Evolutionary conservation across 92 coral and sea anemone species (phyloP), one percentile per base, ranked within the genome.

Genomic region (Isaurus tuberculatus): DNA sequence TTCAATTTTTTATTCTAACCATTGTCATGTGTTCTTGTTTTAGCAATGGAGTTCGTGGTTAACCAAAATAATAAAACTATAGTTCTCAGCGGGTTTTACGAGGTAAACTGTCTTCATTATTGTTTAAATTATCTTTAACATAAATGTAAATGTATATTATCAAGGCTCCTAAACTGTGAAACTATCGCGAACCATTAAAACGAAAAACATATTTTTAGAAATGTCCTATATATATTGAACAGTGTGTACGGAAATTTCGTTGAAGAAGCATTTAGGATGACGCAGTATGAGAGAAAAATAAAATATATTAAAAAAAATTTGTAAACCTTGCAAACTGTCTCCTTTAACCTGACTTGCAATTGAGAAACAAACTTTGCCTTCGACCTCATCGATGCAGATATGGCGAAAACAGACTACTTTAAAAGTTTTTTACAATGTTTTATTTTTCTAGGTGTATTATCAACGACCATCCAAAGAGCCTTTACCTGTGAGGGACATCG

Each of bases 21-120:
- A 28, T 4, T 66, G 22, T 14, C 28, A 17, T 2, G 16, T 15
- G 15, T 0, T 33, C 33, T 68, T 23, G 25, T 15, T 68, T 20
- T 33, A 68, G 73, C 19, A 32, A 68, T 68, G 73, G 73, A 68
- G 4, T 68, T 31, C 19, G 73, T 68, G 8, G 73, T 68, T 0
- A 17, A 20, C 13, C 32, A 68, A 48, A 13, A 48, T 68, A 3
- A 68, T 68, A 14, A 68, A 32, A 3, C 73, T 48, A 0, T 32
- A 33, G 25, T 68, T 68, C 73, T 68, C 27, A 68, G 48, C 42
- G 32, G 49, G 46, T 48, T 68, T 68, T 19, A 4, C 22, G 73
- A 68, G 73, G 73, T 33, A 68, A 33, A 48, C 33, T 6, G 8
- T 2, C 7, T 4, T 40, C 46, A 13, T 40, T 0, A 40, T 2